phyloP scores from a whole-genome alignment of 2,888 invertebrate species.

The Pilophorus perplexus region DNA sequence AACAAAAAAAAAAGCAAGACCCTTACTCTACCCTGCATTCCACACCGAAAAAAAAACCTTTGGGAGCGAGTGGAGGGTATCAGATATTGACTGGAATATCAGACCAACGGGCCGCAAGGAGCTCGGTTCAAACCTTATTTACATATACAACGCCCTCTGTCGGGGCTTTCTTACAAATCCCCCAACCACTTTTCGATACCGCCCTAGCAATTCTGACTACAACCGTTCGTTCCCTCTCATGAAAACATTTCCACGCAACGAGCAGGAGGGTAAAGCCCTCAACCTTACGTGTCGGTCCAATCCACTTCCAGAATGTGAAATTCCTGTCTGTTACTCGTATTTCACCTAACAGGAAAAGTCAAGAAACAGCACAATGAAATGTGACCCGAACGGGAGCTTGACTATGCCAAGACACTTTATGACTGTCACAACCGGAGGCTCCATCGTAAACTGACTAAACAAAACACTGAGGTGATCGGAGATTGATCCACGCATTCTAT shows the following conservation, averaged over 20 bases:
- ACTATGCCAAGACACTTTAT: too few relatives aligned
- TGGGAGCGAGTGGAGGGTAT: slow-evolving; percentile 7
- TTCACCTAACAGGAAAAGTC: too few relatives aligned
- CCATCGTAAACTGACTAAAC: too few relatives aligned
- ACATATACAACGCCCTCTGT: slow-evolving; percentile 25
- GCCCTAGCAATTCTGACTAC: slow-evolving; percentile 23
- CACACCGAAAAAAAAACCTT: slow-evolving; percentile 12
- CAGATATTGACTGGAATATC: slow-evolving; percentile 39
- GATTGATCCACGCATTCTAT: too few relatives aligned
- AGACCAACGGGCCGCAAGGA: slow-evolving; percentile 29
- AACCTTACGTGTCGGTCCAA: slow-evolving; percentile 20
- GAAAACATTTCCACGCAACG: slow-evolving; percentile 7
- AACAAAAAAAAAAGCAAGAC: not conserved
- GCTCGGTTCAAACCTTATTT: slow-evolving; percentile 33
- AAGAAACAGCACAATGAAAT: too few relatives aligned
- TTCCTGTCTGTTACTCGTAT: too few relatives aligned
- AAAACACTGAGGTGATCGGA: too few relatives aligned
- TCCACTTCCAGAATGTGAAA: slow-evolving; percentile 8
- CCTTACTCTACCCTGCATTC: not conserved
- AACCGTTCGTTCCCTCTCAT: slow-evolving; percentile 10
- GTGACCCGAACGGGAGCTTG: too few relatives aligned
- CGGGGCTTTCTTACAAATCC: not conserved
- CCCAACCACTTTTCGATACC: not conserved
- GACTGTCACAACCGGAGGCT: too few relatives aligned
- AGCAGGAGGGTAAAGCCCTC: not conserved